Evolutionary conservation across 1,140 invertebrate genomes (phyloP).

Genomic region (Temnothorax longispinosus): DNA sequence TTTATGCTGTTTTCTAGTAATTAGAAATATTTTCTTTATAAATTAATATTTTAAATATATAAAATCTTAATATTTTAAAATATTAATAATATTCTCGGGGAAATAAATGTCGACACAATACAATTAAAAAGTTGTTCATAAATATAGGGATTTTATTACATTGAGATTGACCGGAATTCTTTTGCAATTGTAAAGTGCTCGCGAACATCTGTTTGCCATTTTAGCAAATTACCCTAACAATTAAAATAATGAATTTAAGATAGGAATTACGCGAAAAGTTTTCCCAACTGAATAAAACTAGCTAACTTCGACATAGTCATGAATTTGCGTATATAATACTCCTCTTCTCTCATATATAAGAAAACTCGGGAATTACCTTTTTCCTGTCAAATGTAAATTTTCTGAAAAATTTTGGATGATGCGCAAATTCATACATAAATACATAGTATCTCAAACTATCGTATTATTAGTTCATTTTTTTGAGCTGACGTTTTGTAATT

Average conservation of each 20-base stretch:
- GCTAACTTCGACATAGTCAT: constrained; percentile 14
- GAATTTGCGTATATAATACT: constrained; percentile 1
- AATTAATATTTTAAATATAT: neutral
- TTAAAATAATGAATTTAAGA: constrained; percentile 57
- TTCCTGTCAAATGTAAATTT: neutral
- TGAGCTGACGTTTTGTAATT: neutral
- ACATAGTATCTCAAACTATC: neutral
- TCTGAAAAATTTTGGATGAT: neutral
- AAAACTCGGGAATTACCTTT: neutral
- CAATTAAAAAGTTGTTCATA: neutral
- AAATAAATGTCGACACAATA: neutral
- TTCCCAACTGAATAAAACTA: constrained; percentile 44
- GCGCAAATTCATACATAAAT: neutral
- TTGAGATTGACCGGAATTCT: neutral
- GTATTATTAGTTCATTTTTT: neutral
- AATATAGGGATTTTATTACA: neutral
- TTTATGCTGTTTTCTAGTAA: neutral
- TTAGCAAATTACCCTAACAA: constrained; percentile 18
- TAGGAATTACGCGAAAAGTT: constrained; percentile 31
- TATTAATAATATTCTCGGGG: neutral
- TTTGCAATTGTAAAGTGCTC: constrained; percentile 12
- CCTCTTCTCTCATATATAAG: neutral
- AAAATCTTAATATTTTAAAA: neutral
- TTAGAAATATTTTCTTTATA: neutral
- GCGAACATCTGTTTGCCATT: constrained; percentile 19